Evolutionary conservation across 2,888 invertebrate genomes (phyloP), one percentile per base, ranked within the genome.

Genomic region (Tryphoninae sp.): DNA sequence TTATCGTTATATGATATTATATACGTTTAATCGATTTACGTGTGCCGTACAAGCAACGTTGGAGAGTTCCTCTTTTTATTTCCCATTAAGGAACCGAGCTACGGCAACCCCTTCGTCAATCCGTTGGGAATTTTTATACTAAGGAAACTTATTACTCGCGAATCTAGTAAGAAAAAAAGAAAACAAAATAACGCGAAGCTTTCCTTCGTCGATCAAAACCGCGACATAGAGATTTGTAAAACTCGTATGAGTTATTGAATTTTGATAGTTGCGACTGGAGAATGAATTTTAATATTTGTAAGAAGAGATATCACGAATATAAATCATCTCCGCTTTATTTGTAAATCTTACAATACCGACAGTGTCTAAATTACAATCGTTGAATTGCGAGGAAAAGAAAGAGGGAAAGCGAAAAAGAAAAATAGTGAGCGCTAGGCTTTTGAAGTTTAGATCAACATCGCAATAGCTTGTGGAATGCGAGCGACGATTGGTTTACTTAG

Each of bases 11-110:
- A 62, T 62, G 49, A 72, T 72, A 72, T 72, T 58, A 49, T 51
- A 65, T 65, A 59, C 78, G 78, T 78, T 33, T 65, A 22, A 45
- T 78, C 45, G 65, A 65, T 81, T 75, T 61, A 78, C 69, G 71
- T 71, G 71, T 71, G 59, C 55, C 22, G 23, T 19, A 22, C 45
- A 11, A 65, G 55, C 67, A 45, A 58, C 62, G 75, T 72, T 64
- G 23, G 13, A 68, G 77, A 80, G 71, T 81, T 78, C 81, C 73
- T 78, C 58, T 49, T 58, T 73, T 73, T 62, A 67, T 77, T 77
- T 62, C 2, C 49, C 45, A 16, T 33, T 33, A 33, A 33, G 33
- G 69, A 76, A 72, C 33, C 23, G 53, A 53, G 23, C 8, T 23
- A 9, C 65, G 42, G 2, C 13, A 26, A 26, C 0, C 33, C 33